Percentiles rank a stretch among this genome's conserved stretches.
phyloP scores from a whole-genome alignment of 2,888 invertebrate species.

The Phengaris alcon region DNA sequence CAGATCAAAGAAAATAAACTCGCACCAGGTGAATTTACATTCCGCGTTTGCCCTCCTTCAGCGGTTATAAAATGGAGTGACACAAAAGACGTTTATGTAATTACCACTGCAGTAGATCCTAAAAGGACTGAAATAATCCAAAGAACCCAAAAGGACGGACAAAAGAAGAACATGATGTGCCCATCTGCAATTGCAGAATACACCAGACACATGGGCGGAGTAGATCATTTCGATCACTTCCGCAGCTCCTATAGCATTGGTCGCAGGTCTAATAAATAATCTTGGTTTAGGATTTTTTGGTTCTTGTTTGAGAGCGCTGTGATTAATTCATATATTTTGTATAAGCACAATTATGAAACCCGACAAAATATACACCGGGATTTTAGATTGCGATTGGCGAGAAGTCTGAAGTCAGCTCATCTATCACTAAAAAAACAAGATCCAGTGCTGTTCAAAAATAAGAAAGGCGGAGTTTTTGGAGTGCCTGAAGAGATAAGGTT shows the following conservation, averaged over 20 bases:
- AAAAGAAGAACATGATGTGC: constrained; percentile 26
- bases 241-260: not conserved
- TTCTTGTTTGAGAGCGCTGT: constrained; percentile 43
- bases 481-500: constrained; percentile 40
- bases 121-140: constrained; percentile 33
- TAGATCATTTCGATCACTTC: not conserved
- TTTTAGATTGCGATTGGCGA: constrained; percentile 39
- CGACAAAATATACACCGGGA: constrained; percentile 35
- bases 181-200: constrained; percentile 32
- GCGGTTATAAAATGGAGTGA: constrained; percentile 35
- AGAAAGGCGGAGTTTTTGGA: no score
- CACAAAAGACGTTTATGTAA: constrained; percentile 36
- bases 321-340: constrained; percentile 41
- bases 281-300: constrained; percentile 46
- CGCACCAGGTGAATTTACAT: constrained; percentile 33
- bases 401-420: constrained; percentile 29
- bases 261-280: constrained; percentile 45
- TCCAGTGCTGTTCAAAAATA: constrained; percentile 36
- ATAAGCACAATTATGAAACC: constrained; percentile 36
- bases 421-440: constrained; percentile 28
- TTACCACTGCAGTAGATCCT: constrained; percentile 35
- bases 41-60: constrained; percentile 32
- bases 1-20: not conserved
- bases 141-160: constrained; percentile 38
- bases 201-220: constrained; percentile 39